Base-by-base conservation (phyloP, 2,888 invertebrate genomes). In the Heliconius charithonia region DNA sequence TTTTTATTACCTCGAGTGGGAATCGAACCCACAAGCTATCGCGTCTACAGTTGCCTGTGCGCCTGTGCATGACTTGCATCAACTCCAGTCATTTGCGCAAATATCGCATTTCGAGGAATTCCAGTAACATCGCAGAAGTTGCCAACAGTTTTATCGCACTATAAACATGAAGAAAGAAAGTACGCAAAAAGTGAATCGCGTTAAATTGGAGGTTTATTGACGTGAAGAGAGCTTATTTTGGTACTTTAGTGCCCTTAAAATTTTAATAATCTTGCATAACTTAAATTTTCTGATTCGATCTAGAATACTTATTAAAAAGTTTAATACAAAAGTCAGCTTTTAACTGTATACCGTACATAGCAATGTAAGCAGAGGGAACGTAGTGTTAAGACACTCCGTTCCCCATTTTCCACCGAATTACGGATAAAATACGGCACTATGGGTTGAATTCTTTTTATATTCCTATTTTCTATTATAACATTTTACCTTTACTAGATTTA, bases 181-280 rank as follows among this genome's bases (percentile, higher is more conserved):
- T 88, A 85, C 89, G 86, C 88, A 88, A 87, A 85, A 85, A 85
- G 85, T 84, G 85, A 87, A 84, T 87, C 85, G 85, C 87, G 89
- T 93, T 92, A 93, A 93, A 86, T 88, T 86, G 84, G 84, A 85
- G 88, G 87, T 93, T 94, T 93, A 93, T 88, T 87, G 87, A 85
- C 87, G 82, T 84, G 79, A 84, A 78, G 82, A 85, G 87, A 88
- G 86, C 92, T 93, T 89, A 92, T 91, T 91, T 93, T 87, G 87
- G 89, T 84, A 87, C 86, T 93, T 94, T 91, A 93, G 86, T 91
- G 87, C 85, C 82, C 85, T 92, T 90, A 92, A 92, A 86, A 86
- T 85, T 87, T 87, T 87, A 86, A 83, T 83, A 84, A 84, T 86
- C 85, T 92, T 93, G 87, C 89, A 89, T 87, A 91, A 91, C 84